Evolutionary conservation across 2,888 invertebrate species (phyloP).

Genomic region (Nycteola revayana): DNA sequence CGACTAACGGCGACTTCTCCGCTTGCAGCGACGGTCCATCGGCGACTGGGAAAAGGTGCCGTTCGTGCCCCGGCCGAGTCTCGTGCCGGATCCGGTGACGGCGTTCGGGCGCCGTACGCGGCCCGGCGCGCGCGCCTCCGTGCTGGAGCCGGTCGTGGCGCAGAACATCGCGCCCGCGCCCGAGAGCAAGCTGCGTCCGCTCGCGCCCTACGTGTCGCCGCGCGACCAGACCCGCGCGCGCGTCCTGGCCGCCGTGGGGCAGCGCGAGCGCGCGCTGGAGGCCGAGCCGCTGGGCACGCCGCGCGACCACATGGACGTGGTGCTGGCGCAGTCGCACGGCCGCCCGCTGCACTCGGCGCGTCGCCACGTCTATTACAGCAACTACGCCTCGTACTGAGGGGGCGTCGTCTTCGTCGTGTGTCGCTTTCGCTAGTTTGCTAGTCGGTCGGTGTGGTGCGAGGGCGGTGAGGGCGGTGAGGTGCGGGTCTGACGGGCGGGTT

Average conservation of each 20-base stretch:
- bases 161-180: conserved; percentile 85
- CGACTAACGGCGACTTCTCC: conserved; percentile 79
- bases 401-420: conserved; percentile 52
- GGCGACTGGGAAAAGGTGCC: conserved; percentile 95
- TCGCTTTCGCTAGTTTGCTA: conserved; percentile 70
- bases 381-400: conserved; percentile 74
- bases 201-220: conserved; percentile 86
- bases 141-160: conserved; percentile 80
- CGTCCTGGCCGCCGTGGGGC: conserved; percentile 82
- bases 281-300: conserved; percentile 82
- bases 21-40: conserved; percentile 87
- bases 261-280: conserved; percentile 81
- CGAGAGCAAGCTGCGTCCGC: conserved; percentile 81
- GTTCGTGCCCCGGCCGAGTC: conserved; percentile 91
- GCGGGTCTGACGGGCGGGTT: conserved; percentile 67
- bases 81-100: conserved; percentile 92
- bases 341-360: conserved; percentile 72
- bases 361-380: conserved; percentile 79
- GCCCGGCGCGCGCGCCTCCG: conserved; percentile 68
- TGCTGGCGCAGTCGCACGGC: conserved; percentile 84
- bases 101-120: conserved; percentile 88
- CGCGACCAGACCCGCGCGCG: conserved; percentile 85
- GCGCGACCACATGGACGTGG: conserved; percentile 84
- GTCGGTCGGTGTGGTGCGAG: conserved; percentile 59
- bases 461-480: conserved; percentile 57